These are phyloP conservation scores for Geopemphigus sp. DNA, from an alignment of 1,140 invertebrate genomes.

Conservation along the genomic window DNA sequence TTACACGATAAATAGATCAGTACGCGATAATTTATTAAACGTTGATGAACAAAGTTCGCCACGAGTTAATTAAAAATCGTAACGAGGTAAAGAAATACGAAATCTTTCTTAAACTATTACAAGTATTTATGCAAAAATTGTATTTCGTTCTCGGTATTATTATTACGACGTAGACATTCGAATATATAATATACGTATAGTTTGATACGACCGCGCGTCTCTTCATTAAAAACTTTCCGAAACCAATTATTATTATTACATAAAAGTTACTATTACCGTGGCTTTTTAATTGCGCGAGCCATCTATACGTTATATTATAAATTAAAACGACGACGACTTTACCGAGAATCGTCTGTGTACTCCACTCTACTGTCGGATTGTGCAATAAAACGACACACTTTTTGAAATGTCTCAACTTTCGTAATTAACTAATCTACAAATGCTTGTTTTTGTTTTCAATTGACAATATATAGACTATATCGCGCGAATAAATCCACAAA, in stretches of 20 bases:
- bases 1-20: too few relatives aligned
- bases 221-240: slow-evolving; percentile 11
- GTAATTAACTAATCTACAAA: too few relatives aligned
- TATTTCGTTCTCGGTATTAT: background rate
- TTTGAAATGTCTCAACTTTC: too few relatives aligned
- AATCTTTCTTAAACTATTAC: background rate
- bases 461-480: too few relatives aligned
- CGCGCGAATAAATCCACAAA: too few relatives aligned
- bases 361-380: background rate
- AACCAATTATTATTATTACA: background rate
- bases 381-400: background rate
- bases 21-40: background rate
- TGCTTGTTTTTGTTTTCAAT: too few relatives aligned
- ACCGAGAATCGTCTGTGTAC: background rate
- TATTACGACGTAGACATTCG: background rate
- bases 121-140: background rate
- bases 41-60: background rate
- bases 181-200: background rate
- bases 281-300: background rate
- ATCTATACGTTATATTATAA: background rate
- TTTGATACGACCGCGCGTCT: background rate
- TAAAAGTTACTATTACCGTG: background rate
- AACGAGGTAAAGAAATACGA: background rate
- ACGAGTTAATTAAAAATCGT: background rate
- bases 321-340: background rate